These are phyloP conservation scores for Mystacides longicornis DNA, from an alignment of 2,888 invertebrate species.

Conservation along the genomic window DNA sequence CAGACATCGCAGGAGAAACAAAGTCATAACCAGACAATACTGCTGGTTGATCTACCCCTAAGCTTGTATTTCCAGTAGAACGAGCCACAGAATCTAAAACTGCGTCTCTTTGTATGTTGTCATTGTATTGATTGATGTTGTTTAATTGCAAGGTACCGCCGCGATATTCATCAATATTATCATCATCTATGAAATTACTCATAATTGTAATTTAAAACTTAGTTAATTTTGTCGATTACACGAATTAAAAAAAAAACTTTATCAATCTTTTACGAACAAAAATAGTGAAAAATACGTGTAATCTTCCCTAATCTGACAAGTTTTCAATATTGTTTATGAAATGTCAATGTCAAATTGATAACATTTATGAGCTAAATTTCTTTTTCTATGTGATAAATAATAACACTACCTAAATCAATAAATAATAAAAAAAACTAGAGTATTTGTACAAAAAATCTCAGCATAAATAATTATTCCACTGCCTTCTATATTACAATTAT, in stretches of 20 bases:
- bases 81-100: neutral
- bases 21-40: slow-evolving; percentile 30
- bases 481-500: too few relatives aligned
- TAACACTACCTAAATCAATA: too few relatives aligned
- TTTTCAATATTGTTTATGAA: too few relatives aligned
- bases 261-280: too few relatives aligned
- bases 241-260: too few relatives aligned
- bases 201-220: slow-evolving; percentile 28
- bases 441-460: too few relatives aligned
- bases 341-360: too few relatives aligned
- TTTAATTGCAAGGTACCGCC: slow-evolving; percentile 41
- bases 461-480: too few relatives aligned
- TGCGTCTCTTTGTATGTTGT: neutral
- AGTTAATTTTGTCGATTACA: too few relatives aligned
- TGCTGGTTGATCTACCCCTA: slow-evolving; percentile 19
- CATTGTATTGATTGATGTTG: neutral
- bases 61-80: neutral
- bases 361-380: too few relatives aligned
- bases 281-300: neutral
- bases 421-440: too few relatives aligned
- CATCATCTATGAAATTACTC: slow-evolving; percentile 48
- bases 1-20: slow-evolving; percentile 30
- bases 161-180: slow-evolving; percentile 45
- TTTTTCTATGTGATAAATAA: too few relatives aligned
- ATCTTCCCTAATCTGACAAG: neutral